Percentiles rank a stretch among this genome's conserved stretches.
Evolutionary conservation across 2,797 vertebrate species (phyloP).

Genomic region (Malurus leucopterus): DNA sequence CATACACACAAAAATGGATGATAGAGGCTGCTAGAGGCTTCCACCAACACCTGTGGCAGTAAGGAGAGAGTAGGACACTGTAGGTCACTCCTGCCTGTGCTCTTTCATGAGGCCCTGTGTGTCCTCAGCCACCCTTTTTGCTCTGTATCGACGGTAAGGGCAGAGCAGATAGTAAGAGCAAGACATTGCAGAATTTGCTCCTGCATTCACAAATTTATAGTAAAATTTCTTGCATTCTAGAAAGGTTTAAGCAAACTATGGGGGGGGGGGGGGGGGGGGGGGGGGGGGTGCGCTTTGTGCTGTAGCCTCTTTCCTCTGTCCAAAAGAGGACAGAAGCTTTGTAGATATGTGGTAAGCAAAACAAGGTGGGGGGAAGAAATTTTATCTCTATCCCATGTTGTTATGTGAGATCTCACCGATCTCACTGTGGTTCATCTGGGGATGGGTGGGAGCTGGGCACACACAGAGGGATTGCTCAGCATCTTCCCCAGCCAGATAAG

Average conservation of each 20-base stretch:
- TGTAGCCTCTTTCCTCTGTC: neutral
- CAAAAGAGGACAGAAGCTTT: neutral
- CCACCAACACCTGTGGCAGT: neutral
- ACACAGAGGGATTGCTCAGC: neutral
- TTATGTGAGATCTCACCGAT: neutral
- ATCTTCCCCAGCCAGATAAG: neutral
- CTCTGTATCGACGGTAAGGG: rapidly evolving
- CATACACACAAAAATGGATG: neutral
- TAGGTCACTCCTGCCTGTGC: neutral
- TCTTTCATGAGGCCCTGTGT: neutral
- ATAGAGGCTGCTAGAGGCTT: neutral
- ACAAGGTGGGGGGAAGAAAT: neutral
- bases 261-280: too few relatives aligned
- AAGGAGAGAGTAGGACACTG: neutral
- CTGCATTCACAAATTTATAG: neutral
- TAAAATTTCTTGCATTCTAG: neutral
- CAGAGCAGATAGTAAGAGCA: neutral
- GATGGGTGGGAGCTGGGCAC: neutral
- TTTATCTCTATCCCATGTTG: neutral
- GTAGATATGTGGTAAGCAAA: neutral
- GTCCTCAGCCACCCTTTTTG: neutral
- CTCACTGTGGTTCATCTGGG: neutral
- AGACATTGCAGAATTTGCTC: neutral
- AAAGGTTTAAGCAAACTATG: neutral
- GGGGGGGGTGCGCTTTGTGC: neutral